A percentile compares a stretch with the other conserved stretches of the same genome.
Evolutionary conservation across 2,797 vertebrate genomes (phyloP).

Genomic region (Brotogeris chrysoptera): DNA sequence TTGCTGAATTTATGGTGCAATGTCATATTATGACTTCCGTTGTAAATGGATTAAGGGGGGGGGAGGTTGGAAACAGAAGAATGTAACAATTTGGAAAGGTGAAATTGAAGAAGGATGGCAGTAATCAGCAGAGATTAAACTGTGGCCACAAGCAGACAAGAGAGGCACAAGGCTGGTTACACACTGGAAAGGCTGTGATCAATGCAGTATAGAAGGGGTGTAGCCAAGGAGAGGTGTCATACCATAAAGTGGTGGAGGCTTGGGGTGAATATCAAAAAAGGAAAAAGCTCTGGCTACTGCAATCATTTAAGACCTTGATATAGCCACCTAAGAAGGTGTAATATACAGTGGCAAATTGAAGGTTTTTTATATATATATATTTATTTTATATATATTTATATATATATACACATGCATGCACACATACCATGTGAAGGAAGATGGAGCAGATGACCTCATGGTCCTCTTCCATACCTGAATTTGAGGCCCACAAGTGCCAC

Average conservation of each 20-base stretch:
- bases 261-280: background rate
- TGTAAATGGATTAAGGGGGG: background rate
- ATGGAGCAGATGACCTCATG: background rate
- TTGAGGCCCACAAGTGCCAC: background rate
- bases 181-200: background rate
- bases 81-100: background rate
- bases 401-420: background rate
- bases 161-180: background rate
- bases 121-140: background rate
- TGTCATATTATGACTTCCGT: background rate
- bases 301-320: background rate
- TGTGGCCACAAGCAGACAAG: background rate
- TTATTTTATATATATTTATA: too few species aligned
- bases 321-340: background rate
- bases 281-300: background rate
- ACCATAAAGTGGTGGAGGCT: background rate
- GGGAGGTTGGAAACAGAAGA: background rate
- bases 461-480: background rate
- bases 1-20: slow-evolving; percentile 20
- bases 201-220: background rate
- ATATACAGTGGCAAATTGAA: background rate
- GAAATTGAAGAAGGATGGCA: background rate
- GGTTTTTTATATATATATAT: too few species aligned
- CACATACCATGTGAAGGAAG: background rate
- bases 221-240: background rate